Evolutionary conservation across 2,113 vertebrate genomes (phyloP).

Genomic region (Smithornis capensis): DNA sequence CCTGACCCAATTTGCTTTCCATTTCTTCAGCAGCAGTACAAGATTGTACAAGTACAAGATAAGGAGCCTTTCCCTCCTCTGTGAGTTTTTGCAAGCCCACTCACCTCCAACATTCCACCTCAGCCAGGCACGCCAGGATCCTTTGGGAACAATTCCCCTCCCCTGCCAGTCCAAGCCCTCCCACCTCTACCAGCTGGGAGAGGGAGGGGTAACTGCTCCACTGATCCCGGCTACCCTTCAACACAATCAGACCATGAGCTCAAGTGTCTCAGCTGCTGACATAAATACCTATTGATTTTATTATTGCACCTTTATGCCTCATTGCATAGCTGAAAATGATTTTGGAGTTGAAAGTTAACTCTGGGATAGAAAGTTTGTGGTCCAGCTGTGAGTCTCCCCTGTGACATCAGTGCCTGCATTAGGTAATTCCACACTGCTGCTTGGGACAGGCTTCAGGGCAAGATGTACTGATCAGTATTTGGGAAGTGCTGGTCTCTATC

Average conservation of each 20-base stretch:
- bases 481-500: not conserved
- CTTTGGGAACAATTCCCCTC: not conserved
- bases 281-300: not conserved
- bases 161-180: not conserved
- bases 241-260: not conserved
- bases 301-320: not conserved
- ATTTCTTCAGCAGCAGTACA: no score
- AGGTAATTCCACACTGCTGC: not conserved
- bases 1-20: not conserved
- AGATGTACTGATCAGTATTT: not conserved
- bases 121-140: not conserved
- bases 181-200: not conserved
- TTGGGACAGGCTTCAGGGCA: not conserved
- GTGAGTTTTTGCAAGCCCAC: not conserved
- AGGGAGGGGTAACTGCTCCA: not conserved
- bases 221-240: not conserved
- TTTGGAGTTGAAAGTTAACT: not conserved
- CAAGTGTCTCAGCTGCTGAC: not conserved
- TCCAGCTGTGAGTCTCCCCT: not conserved
- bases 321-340: not conserved
- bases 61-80: not conserved
- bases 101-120: not conserved
- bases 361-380: not conserved
- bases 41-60: no score
- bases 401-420: not conserved